Percentiles rank a stretch among this genome's conserved stretches.
Evolutionary conservation across 2,797 vertebrate species (phyloP).

Genomic region (Neosilurus mollespiculum): DNA sequence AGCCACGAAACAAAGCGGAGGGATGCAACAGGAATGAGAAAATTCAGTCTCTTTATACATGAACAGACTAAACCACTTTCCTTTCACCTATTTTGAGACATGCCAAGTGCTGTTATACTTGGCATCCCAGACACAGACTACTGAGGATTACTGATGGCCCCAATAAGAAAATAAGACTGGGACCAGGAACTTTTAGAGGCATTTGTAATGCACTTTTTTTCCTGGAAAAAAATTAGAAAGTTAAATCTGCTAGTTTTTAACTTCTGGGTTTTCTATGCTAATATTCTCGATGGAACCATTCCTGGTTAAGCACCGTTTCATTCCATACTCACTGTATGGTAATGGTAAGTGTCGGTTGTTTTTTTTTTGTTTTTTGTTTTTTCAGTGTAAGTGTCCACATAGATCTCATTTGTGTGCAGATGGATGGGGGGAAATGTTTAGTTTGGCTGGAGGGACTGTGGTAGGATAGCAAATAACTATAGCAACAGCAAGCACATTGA

Average conservation of each 20-base stretch:
- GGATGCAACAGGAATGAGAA: neutral
- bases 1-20: conserved; percentile 15
- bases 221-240: too few species aligned
- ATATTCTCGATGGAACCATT: neutral
- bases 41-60: neutral
- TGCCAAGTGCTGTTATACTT: conserved; percentile 22
- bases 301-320: conserved; percentile 71
- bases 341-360: conserved; percentile 61
- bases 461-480: conserved; percentile 72
- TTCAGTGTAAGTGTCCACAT: conserved; percentile 67
- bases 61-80: neutral
- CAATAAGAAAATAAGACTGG: neutral
- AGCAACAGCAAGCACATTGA: conserved; percentile 71
- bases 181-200: too few species aligned
- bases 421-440: conserved; percentile 69
- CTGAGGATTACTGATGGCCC: conserved; percentile 15
- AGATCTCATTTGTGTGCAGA: conserved; percentile 65
- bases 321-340: conserved; percentile 70
- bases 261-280: neutral
- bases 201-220: too few species aligned
- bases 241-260: neutral
- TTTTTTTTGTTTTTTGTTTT: conserved; percentile 47
- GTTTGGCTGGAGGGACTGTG: conserved; percentile 69
- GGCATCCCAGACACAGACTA: conserved; percentile 15
- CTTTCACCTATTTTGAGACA: conserved; percentile 5